Evolutionary conservation across 2,113 vertebrate species (phyloP), one percentile per base, ranked within the genome.

Genomic region (Gracilinanus agilis): DNA sequence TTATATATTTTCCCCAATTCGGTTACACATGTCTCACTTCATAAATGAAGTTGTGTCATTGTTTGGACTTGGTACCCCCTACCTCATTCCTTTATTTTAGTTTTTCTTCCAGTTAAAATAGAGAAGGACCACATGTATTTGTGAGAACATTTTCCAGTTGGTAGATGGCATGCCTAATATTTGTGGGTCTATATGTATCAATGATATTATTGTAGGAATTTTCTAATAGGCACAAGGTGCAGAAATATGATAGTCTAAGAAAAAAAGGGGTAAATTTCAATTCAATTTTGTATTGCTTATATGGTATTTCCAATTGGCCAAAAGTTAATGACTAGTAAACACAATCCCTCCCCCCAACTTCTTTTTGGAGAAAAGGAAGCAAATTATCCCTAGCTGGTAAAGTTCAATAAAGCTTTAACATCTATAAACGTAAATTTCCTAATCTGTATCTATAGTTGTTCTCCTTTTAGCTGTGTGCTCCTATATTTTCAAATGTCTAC

Each of bases 41-140:
- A 97, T 89, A 97, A 96, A 96, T 97, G 93, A 96, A 96, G 49
- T 16, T 75, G 95, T 88, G 34, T 93, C 90, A 96, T 95, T 93
- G 95, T 92, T 96, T 95, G 88, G 21, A 95, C 23, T 95, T 95
- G 92, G 94, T 94, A 13, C 93, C 92, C 67, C 96, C 88, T 92
- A 55, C 91, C 96, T 90, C 49, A 94, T 90, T 92, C 58, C 53
- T 40, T 96, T 61, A 94, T 27, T 93, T 21, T 95, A 95, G 92
- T 91, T 95, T 91, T 93, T 93, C 44, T 93, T 96, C 95, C 92
- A 93, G 93, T 92, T 96, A 95, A 49, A 55, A 44, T 93, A 90
- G 19, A 44, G 40, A 93, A 94, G 24, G 16, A 94, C 96, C 40
- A 94, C 92, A 54, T 92, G 49, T 96, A 93, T 56, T 95, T 19